Evolutionary conservation across 2,113 vertebrate species (phyloP), one percentile per base, ranked within the genome.

Genomic region (Ovibos moschatus): DNA sequence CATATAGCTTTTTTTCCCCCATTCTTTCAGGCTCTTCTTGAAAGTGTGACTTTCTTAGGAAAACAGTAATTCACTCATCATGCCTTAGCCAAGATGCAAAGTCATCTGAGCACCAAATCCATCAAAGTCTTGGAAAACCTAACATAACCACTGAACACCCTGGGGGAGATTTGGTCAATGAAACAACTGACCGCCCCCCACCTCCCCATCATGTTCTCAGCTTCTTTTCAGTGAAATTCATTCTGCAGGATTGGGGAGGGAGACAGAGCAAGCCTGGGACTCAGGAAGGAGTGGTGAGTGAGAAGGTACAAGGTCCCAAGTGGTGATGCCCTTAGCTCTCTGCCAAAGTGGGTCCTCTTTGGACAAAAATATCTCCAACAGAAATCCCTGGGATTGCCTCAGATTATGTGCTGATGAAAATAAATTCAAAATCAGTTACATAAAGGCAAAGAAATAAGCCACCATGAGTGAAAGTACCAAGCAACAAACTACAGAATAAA

Each of bases 31-130:
- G 5, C 55, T 82, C 95, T 60, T 40, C 43, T 86, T 21, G 19
- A 82, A 82, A 86, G 91, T 51, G 94, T 13, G 53, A 43, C 2
- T 67, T 94, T 98, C 81, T 83, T n/a, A 27, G 78, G 89, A 95
- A 95, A 96, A 27, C 67, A 64, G 47, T 74, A 79, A 92, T 58
- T 62, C 58, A 57, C 27, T 74, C 85, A 57, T 92, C 53, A 4
- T 0, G 0, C 12, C 76, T 87, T 40, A 27, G 78, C 64, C 53
- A 36, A 25, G 25, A 25, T 55, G 8, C 57, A 7, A 64, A 86
- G 30, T 30, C 76, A 47, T 36, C 62, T 16, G 40, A 58, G 43
- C 12, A 3, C 47, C 16, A 28, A 64, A 15, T 15, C 28, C 53
- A 55, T 47, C 6, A 2, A 51, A 92, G n/a, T 30, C 1, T 79